These are phyloP conservation scores for Cristatella mucedo DNA, from an alignment of 2,888 invertebrate genomes.

Conservation along the genomic window DNA sequence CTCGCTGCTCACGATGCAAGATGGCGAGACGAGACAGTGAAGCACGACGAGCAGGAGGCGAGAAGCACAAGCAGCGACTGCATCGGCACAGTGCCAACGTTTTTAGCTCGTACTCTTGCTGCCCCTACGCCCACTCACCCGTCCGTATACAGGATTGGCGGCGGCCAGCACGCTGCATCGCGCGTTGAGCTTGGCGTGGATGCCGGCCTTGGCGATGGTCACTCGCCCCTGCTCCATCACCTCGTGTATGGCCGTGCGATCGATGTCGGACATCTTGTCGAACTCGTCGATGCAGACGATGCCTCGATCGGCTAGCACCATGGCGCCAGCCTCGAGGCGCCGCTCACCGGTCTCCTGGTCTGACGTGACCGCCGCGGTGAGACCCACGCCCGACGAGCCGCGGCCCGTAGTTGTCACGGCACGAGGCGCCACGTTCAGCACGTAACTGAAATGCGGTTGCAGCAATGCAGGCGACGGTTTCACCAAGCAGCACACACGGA, in stretches of 20 bases:
- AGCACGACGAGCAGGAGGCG: neutral
- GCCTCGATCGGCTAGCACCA: conserved; percentile 97
- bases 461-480: too few species aligned
- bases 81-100: too few species aligned
- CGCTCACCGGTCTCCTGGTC: conserved; percentile 70
- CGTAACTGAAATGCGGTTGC: conserved; percentile 69
- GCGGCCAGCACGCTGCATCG: conserved; percentile 93
- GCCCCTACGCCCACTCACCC: conserved; percentile 45
- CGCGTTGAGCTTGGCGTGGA: conserved; percentile 91
- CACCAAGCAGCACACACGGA: too few species aligned
- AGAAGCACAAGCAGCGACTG: neutral
- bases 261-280: conserved; percentile 94
- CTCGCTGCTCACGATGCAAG: neutral
- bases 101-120: too few species aligned
- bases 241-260: conserved; percentile 96
- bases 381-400: conserved; percentile 92
- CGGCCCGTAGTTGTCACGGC: conserved; percentile 93
- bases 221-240: conserved; percentile 95
- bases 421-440: conserved; percentile 78
- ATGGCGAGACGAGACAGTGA: neutral
- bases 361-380: conserved; percentile 92
- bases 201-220: conserved; percentile 93
- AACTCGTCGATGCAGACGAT: conserved; percentile 95
- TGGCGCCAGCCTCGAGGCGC: conserved; percentile 82
- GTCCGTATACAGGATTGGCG: conserved; percentile 96